Base-by-base conservation (phyloP, 2,113 vertebrate genomes). In the Craseonycteris thonglongyai region DNA sequence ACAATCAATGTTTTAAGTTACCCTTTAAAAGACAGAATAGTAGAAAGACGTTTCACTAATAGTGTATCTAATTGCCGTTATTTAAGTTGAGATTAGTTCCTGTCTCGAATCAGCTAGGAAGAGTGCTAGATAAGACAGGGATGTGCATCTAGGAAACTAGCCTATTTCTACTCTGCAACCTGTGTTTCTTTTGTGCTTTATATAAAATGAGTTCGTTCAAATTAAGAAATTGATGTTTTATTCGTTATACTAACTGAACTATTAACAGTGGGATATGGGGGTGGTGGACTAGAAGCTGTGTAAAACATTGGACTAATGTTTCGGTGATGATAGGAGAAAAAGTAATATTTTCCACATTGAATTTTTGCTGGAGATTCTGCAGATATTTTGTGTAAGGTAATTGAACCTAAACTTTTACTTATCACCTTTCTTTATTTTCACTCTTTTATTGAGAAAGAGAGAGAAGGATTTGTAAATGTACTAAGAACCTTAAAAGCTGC, bases 401-500 rank as follows among this genome's bases (percentile, higher is more conserved):
- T 86, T 28, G 4, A 12, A 59, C 38, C 15, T 75, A 72, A 78
- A 66, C 9, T 80, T 92, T 59, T 33, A 1, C 35, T 63, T 47
- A 1, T 33, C 0, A 6, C 14, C 12, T 65, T 49, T 74, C 30
- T 30, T 81, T 75, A 83, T 84, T 82, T 91, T 91, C 30, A 87
- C 72, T 87, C 47, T 94, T 76, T 87, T 68, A 68, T 22, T 40
- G 33, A 24, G 28, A 88, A 38, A 66, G 16, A 66, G 24, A 94
- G 15, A 88, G 40, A 45, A 84, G 85, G 22, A 4, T 92, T 96
- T 75, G 59, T 87, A 65, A 38, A 33, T 30, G 66, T 71, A 0
- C 10, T 61, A 58, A 42, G 88, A 96, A 93, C 97, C 95, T 96
- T 92, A 95, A 66, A 59, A 74, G 65, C 84, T 80, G 56, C 45